These are phyloP conservation scores for Tenodera sinensis DNA, from an alignment of 2,888 invertebrate species.

Conservation along the genomic window DNA sequence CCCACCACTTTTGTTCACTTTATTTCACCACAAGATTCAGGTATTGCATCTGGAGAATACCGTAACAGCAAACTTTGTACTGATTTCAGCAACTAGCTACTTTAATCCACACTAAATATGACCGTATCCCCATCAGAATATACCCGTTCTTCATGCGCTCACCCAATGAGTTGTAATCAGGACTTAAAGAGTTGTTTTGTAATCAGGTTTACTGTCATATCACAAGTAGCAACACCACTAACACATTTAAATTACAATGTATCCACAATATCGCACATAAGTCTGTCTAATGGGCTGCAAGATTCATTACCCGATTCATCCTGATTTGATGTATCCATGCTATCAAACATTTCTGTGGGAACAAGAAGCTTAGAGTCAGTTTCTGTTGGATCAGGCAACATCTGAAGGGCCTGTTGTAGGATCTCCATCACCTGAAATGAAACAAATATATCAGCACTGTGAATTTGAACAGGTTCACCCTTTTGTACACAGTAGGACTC, in stretches of 20 bases:
- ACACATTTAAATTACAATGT: constrained; percentile 54
- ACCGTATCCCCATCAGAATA: no score
- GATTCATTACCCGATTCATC: constrained; percentile 54
- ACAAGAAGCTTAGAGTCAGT: constrained; percentile 74
- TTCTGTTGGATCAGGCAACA: constrained; percentile 78
- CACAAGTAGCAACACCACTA: background rate
- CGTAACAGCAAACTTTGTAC: no score
- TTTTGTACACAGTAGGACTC: no score
- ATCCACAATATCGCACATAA: constrained; percentile 94
- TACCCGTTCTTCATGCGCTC: no score
- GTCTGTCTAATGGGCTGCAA: constrained; percentile 77
- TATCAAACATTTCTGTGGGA: constrained; percentile 71
- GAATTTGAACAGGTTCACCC: no score
- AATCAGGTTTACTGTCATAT: background rate
- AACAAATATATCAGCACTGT: background rate
- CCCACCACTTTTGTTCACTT: no score
- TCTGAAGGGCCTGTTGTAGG: constrained; percentile 78
- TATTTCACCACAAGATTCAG: no score
- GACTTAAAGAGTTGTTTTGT: background rate
- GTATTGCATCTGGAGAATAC: no score
- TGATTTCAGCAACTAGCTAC: no score
- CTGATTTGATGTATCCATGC: constrained; percentile 57
- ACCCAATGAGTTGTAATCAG: no score
- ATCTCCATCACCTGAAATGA: constrained; percentile 70
- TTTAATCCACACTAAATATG: no score